These are phyloP conservation scores for Smutsia gigantea DNA, from an alignment of 2,797 vertebrate genomes.

Conservation along the genomic window DNA sequence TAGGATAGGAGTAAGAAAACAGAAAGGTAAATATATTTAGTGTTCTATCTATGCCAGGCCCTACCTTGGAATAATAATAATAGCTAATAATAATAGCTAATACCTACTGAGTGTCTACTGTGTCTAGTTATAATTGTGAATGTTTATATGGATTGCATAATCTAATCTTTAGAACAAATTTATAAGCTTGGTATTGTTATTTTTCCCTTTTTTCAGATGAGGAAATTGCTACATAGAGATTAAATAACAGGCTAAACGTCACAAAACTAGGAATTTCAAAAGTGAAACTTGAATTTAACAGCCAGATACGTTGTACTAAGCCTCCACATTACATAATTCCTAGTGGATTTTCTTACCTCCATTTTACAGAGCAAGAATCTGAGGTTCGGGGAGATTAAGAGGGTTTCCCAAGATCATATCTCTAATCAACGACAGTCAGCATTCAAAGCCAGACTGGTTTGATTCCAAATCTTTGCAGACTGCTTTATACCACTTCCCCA, in stretches of 20 bases:
- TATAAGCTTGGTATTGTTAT: background rate
- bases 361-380: background rate
- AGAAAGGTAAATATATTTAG: background rate
- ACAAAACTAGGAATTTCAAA: constrained; percentile 23
- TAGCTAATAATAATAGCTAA: background rate
- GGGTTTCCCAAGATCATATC: background rate
- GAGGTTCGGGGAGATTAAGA: background rate
- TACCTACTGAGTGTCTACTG: background rate
- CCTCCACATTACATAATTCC: background rate
- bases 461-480: background rate
- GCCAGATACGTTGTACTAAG: background rate
- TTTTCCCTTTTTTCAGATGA: background rate
- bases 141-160: background rate
- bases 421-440: background rate
- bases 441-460: background rate
- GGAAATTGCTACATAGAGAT: background rate
- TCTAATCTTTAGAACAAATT: constrained; percentile 19
- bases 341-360: background rate
- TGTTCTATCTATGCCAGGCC: background rate
- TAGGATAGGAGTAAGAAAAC: background rate
- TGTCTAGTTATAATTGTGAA: constrained; percentile 7
- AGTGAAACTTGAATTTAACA: constrained; percentile 16
- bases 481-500: background rate
- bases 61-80: background rate
- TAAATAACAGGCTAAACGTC: background rate